phyloP scores from a whole-genome alignment of 1,140 invertebrate species.

The Macrotrachela quadricornifera region DNA sequence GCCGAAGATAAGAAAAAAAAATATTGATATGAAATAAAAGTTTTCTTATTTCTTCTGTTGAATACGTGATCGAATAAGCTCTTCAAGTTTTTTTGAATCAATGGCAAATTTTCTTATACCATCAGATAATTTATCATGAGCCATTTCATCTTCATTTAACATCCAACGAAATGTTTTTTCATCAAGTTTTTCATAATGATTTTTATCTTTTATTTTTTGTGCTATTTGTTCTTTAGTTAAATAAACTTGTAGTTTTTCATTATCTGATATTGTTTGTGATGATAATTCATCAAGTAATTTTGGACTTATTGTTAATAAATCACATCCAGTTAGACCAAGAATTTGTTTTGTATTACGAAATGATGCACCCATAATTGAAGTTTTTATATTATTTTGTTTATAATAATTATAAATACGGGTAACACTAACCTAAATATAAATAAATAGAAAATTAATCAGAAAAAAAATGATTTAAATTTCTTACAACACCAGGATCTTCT shows the following conservation, averaged over 20 bases:
- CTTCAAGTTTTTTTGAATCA: constrained; percentile 68
- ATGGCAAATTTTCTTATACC: constrained; percentile 86
- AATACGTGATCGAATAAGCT: not conserved
- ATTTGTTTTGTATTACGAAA: constrained; percentile 88
- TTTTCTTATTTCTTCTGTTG: too few species aligned
- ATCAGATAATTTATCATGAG: constrained; percentile 82
- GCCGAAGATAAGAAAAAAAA: too few species aligned
- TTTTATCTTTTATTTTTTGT: too few species aligned
- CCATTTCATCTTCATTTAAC: constrained; percentile 93
- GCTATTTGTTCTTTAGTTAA: too few species aligned
- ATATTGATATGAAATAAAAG: too few species aligned
- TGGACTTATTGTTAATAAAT: constrained; percentile 73
- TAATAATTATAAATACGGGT: constrained; percentile 95
- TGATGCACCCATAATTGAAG: constrained; percentile 95
- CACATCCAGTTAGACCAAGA: constrained; percentile 77
- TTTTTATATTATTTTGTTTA: constrained; percentile 90
- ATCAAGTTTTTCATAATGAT: not conserved
- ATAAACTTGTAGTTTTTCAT: not conserved
- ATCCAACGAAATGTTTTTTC: constrained; percentile 46
- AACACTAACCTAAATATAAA: constrained; percentile 43
- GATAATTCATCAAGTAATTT: constrained; percentile 16
- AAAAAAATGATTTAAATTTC: too few species aligned
- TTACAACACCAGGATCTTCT: constrained; percentile 54
- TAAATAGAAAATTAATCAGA: too few species aligned
- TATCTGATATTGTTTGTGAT: constrained; percentile 12